Evolutionary conservation across 2,797 vertebrate genomes (phyloP), one percentile per base, ranked within the genome.

Genomic region (Trachurus trachurus): DNA sequence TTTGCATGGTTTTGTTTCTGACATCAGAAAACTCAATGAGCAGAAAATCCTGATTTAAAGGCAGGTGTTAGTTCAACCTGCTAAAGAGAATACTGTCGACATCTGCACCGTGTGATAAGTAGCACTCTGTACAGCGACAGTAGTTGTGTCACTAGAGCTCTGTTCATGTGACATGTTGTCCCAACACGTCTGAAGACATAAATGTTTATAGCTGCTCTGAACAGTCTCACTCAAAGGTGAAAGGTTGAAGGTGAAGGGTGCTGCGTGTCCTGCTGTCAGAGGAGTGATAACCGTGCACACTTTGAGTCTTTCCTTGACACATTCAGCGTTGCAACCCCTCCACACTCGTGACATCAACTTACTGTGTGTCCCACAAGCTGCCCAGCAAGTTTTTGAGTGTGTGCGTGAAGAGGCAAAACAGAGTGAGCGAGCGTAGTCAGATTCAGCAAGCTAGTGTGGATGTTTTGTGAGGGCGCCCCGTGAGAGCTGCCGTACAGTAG

Each of bases 401-500:
- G 34, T 2, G 1, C 26, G 19, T 16, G 31, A 22, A 56, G 50
- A 76, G 47, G 53, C 49, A 78, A 45, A 42, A 26, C 17, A 13
- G 22, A 42, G 22, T n/a, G n/a, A 39, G n/a, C 17, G 57, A 50
- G 12, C 2, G 21, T n/a, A 81, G 76, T 77, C 9, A 67, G 1
- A 39, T 53, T 6, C 44, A 45, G 31, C 39, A 50, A 56, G 47
- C 39, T 13, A 37, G 50, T 66, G 64, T 66, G 47, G 44, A 60
- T 69, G 59, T 71, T 57, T 39, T 64, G 21, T 58, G 0, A 49
- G 68, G 71, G 31, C 47, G 61, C 65, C 77, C 73, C 74, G 62
- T 68, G 57, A 78, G 66, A 13, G 37, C 56, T 56, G 53, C 68
- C 65, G 52, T 66, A 63, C 68, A 65, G 52, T 66, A 63, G 75